Percentiles rank a stretch among this genome's conserved stretches.
Conservation (phyloP, 1,140 invertebrate species). For the Lycorma delicatula region DNA sequence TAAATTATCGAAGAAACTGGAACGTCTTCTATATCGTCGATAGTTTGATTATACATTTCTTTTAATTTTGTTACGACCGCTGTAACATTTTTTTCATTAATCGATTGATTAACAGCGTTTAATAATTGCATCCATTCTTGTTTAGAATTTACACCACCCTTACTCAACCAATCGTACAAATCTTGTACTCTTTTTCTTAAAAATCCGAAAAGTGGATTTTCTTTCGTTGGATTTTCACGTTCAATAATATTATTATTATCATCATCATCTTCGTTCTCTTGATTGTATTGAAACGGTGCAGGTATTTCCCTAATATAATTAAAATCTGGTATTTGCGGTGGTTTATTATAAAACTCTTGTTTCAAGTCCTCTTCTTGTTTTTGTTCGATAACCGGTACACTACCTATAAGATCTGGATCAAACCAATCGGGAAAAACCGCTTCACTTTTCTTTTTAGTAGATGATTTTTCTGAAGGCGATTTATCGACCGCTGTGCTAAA, state of each 20-base stretch:
- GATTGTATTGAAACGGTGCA: conserved; percentile 8
- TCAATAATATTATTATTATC: not conserved
- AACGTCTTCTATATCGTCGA: conserved; percentile 22
- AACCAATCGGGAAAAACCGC: conserved; percentile 15
- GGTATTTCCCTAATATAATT: conserved; percentile 4
- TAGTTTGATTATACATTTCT: conserved; percentile 41
- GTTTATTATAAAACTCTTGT: no score
- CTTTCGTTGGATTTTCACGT: conserved; percentile 5
- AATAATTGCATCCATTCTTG: conserved; percentile 29
- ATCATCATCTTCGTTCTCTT: no score
- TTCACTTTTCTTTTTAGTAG: conserved; percentile 21
- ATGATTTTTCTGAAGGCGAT: conserved; percentile 6
- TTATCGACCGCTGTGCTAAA: not conserved
- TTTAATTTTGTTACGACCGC: conserved; percentile 41
- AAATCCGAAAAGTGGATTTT: conserved; percentile 23
- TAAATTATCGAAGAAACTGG: conserved; percentile 36
- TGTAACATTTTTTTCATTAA: conserved; percentile 39
- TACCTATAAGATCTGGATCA: conserved; percentile 13
- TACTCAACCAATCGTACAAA: conserved; percentile 42
- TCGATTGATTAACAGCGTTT: conserved; percentile 38
- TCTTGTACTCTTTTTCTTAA: conserved; percentile 40
- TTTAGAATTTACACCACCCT: conserved; percentile 28
- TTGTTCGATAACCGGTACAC: conserved; percentile 1
- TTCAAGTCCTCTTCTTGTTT: not conserved
- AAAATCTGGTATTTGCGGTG: no score